Conservation (phyloP, 2,888 invertebrate species). For the Thyatira batis region DNA sequence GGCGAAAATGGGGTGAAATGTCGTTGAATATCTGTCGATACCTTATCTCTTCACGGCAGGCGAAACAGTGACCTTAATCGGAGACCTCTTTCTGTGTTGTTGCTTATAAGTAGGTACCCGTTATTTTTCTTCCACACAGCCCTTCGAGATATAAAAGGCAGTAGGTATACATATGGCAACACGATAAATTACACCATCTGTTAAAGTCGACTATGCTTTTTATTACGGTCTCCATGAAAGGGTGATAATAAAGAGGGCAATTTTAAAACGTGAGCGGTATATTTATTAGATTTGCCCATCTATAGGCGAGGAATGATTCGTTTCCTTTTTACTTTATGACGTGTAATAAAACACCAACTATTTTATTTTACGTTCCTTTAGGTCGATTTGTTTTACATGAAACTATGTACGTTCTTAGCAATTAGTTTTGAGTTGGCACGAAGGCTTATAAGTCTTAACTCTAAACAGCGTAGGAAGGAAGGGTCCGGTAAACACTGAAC, state of each 20-base stretch:
- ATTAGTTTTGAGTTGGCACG: no score
- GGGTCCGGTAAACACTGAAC: background rate
- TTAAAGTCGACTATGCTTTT: slow-evolving; percentile 3
- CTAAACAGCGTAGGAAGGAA: background rate
- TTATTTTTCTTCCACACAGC: background rate
- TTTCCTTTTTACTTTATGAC: background rate
- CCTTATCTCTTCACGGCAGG: slow-evolving; percentile 30
- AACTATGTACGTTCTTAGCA: no score
- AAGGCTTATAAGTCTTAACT: background rate
- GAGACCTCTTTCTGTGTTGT: slow-evolving; percentile 17
- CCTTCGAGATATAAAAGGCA: background rate
- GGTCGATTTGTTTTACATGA: no score
- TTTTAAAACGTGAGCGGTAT: background rate
- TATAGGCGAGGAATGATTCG: background rate
- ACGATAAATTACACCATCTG: slow-evolving; percentile 2
- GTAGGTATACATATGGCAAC: background rate
- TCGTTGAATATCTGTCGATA: slow-evolving; percentile 25
- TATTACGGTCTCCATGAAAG: slow-evolving; percentile 3
- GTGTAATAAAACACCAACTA: background rate
- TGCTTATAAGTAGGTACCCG: slow-evolving; percentile 12
- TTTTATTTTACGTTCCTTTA: no score
- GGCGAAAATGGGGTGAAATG: slow-evolving; percentile 19
- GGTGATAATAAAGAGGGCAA: slow-evolving; percentile 4
- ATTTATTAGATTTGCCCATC: background rate
- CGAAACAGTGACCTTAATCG: slow-evolving; percentile 27